A percentile compares a stretch with the other conserved stretches of the same genome.
Evolutionary conservation across 1,140 invertebrate species (phyloP).

Genomic region (Rhopalosiphum padi): DNA sequence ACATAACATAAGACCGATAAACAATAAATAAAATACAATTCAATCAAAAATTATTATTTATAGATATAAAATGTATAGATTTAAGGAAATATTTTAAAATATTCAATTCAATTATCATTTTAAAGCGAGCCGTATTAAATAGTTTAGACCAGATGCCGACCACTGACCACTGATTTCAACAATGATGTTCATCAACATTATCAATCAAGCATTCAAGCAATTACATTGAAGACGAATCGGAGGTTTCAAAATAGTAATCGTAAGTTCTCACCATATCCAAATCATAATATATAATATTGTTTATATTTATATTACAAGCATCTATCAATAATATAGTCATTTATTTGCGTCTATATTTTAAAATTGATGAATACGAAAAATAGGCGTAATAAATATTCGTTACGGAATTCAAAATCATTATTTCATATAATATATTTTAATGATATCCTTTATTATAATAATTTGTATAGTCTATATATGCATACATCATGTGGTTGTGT

Average conservation of each 20-base stretch:
- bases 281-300: not conserved
- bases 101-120: no score
- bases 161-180: no score
- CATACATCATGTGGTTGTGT: not conserved
- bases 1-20: no score
- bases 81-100: no score
- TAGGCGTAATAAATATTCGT: not conserved
- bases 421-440: not conserved
- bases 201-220: not conserved
- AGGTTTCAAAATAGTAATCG: not conserved
- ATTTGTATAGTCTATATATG: slow-evolving; percentile 9
- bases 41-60: no score
- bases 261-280: not conserved
- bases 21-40: no score
- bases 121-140: no score
- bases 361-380: not conserved
- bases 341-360: not conserved
- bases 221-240: not conserved
- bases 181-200: not conserved
- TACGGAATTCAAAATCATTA: not conserved
- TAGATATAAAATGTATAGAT: no score
- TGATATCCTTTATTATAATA: not conserved
- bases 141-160: no score
- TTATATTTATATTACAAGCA: not conserved
- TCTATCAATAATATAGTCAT: not conserved